These are phyloP conservation scores for Bufo bufo DNA, from an alignment of 2,113 vertebrate genomes.

Conservation along the genomic window DNA sequence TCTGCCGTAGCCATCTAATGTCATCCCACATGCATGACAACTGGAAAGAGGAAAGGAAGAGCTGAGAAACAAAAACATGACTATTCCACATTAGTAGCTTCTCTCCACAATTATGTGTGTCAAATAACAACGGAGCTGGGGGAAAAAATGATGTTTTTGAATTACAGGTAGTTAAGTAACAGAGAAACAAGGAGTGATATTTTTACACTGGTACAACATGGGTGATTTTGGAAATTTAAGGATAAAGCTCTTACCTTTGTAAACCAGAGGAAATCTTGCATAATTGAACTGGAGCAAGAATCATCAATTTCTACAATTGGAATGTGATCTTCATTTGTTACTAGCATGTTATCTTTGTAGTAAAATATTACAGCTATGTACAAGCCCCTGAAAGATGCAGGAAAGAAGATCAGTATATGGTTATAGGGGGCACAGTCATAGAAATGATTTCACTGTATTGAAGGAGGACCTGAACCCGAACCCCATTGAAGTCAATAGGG, in stretches of 20 bases:
- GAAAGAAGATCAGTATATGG: neutral
- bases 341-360: slow-evolving; percentile 92
- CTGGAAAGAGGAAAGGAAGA: slow-evolving; percentile 70
- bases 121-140: too few species aligned
- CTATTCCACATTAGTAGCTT: neutral
- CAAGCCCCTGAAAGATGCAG: slow-evolving; percentile 80
- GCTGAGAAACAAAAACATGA: neutral
- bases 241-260: slow-evolving; percentile 81
- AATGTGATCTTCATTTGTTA: slow-evolving; percentile 96
- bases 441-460: neutral
- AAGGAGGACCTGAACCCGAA: neutral
- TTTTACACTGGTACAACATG: too few species aligned
- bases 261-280: slow-evolving; percentile 98
- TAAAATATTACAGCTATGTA: slow-evolving; percentile 95
- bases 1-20: slow-evolving; percentile 93
- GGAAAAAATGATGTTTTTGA: too few species aligned
- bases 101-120: neutral
- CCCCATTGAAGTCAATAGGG: too few species aligned
- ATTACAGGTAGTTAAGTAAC: too few species aligned
- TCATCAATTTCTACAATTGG: slow-evolving; percentile 98
- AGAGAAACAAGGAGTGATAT: too few species aligned
- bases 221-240: too few species aligned
- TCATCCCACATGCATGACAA: slow-evolving; percentile 99
- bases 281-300: slow-evolving; percentile 88
- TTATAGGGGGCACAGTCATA: neutral